Evolutionary conservation across 2,113 vertebrate genomes (phyloP).

Genomic region (Eurystomus gularis): DNA sequence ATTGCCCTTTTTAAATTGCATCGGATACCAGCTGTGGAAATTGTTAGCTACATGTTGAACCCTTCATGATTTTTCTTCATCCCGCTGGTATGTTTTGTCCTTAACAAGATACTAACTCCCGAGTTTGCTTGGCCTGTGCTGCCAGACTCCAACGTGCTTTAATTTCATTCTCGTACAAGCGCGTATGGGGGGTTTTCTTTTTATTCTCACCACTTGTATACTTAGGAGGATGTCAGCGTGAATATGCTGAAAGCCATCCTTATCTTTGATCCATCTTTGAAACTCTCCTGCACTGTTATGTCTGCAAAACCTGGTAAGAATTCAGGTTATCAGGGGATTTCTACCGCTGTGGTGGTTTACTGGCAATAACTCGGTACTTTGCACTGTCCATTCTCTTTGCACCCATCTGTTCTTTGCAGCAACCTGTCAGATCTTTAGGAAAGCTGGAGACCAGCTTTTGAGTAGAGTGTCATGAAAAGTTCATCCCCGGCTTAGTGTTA

Average conservation of each 20-base stretch:
- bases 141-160: neutral
- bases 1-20: neutral
- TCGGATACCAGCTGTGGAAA: neutral
- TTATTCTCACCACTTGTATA: neutral
- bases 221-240: neutral
- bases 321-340: neutral
- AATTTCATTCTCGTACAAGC: neutral
- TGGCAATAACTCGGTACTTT: neutral
- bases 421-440: neutral
- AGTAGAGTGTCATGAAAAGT: neutral
- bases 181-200: fast-evolving
- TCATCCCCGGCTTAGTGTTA: neutral
- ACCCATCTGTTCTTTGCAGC: neutral
- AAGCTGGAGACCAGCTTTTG: neutral
- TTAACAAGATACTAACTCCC: neutral
- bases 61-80: neutral
- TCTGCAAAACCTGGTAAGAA: neutral
- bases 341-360: neutral
- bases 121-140: neutral
- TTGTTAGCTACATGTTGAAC: neutral
- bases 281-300: neutral
- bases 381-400: neutral
- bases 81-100: neutral
- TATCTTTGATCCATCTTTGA: neutral
- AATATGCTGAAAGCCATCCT: neutral